Conservation (phyloP, 1,140 invertebrate species). For the Penaeus chinensis region DNA sequence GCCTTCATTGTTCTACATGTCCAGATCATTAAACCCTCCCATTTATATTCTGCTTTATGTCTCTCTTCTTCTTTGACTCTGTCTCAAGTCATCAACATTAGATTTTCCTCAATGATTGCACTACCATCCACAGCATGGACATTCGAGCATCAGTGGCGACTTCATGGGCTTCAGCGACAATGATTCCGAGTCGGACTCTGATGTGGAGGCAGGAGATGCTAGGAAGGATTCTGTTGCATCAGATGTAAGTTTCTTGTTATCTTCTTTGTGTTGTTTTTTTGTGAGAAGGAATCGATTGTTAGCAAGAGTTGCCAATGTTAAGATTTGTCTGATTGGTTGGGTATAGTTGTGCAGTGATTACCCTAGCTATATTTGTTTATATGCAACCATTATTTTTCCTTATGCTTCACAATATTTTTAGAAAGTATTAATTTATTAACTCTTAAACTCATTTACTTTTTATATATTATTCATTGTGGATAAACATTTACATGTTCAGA, state of each 20-base stretch:
- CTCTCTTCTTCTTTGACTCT: background rate
- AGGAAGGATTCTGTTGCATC: constrained; percentile 54
- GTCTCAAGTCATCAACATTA: no score
- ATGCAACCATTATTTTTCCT: no score
- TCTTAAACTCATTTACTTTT: no score
- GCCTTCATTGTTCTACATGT: background rate
- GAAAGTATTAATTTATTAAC: no score
- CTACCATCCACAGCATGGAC: constrained; percentile 14
- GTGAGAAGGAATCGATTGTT: background rate
- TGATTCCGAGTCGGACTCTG: constrained; percentile 55
- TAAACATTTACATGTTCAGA: no score
- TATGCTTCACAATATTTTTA: no score
- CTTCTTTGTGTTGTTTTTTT: background rate
- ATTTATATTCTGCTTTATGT: background rate
- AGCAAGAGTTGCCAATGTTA: no score
- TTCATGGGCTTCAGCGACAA: constrained; percentile 66
- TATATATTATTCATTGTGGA: no score
- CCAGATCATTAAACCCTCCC: background rate
- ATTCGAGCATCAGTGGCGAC: constrained; percentile 62
- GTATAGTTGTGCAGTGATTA: no score
- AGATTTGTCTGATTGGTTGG: no score
- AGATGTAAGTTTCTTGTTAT: constrained; percentile 41
- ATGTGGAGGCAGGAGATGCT: constrained; percentile 50
- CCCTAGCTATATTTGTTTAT: no score
- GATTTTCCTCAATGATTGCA: background rate